A percentile compares a stretch with the other conserved stretches of the same genome.
Conservation (phyloP, 1,140 invertebrate genomes). For the Condylostylus longicornis region DNA sequence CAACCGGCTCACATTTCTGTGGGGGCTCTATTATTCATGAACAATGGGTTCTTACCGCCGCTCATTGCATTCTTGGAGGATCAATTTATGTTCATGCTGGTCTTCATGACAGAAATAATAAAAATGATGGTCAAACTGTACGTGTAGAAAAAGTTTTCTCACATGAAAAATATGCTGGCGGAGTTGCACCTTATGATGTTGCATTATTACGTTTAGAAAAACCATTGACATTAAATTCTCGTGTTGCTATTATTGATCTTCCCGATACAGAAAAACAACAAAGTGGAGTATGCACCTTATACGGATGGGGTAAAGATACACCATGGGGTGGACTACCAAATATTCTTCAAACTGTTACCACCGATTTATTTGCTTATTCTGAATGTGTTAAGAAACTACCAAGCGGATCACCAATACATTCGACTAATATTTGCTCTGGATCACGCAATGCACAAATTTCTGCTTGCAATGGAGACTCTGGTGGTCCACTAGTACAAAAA, state of each 20-base stretch:
- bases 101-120: slow-evolving; percentile 28
- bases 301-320: slow-evolving; percentile 36
- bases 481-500: slow-evolving; percentile 39
- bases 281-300: slow-evolving; percentile 21
- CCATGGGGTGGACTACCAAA: slow-evolving; percentile 21
- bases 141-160: slow-evolving; percentile 21
- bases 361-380: slow-evolving; percentile 22
- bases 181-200: slow-evolving; percentile 43
- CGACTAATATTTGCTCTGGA: slow-evolving; percentile 39
- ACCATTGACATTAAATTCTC: slow-evolving; percentile 32
- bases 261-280: slow-evolving; percentile 27
- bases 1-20: slow-evolving; percentile 25
- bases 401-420: background rate
- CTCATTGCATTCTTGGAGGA: slow-evolving; percentile 16
- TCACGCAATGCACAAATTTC: slow-evolving; percentile 36
- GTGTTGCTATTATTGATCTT: slow-evolving; percentile 35
- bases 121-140: slow-evolving; percentile 13
- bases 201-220: slow-evolving; percentile 39
- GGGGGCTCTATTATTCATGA: slow-evolving; percentile 28
- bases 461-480: slow-evolving; percentile 48
- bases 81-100: slow-evolving; percentile 12
- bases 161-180: slow-evolving; percentile 36
- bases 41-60: slow-evolving; percentile 26
- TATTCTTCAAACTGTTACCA: slow-evolving; percentile 27
- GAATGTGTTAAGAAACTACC: slow-evolving; percentile 13